phyloP scores from a whole-genome alignment of 92 coral and sea anemone species.

The Paramuricea clavata region DNA sequence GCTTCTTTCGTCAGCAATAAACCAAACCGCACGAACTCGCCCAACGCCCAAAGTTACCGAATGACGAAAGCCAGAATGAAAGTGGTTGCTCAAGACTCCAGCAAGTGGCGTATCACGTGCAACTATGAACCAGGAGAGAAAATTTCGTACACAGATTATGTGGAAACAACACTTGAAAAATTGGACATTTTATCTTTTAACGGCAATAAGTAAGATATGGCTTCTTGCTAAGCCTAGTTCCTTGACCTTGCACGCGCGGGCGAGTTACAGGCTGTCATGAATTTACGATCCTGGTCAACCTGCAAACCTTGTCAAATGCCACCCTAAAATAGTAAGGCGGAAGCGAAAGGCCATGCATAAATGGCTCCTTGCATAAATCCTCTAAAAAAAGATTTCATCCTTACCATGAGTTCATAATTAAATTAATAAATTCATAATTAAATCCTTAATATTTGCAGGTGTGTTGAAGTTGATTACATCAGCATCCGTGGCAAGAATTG shows the following conservation, averaged over 20 bases:
- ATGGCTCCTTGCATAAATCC: too few species aligned
- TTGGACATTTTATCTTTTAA: conserved; percentile 36
- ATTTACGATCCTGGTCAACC: too few species aligned
- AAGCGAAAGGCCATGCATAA: too few species aligned
- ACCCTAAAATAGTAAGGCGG: too few species aligned
- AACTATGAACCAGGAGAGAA: conserved; percentile 5
- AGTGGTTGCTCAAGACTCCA: conserved; percentile 31
- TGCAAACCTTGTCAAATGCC: too few species aligned
- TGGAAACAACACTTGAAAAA: conserved; percentile 9
- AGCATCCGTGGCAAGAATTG: conserved; percentile 6
- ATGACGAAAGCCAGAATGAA: conserved; percentile 33
- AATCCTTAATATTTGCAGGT: conserved; percentile 1
- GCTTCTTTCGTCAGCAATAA: background rate
- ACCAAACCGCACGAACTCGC: background rate
- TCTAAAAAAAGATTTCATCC: background rate
- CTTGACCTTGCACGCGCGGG: too few species aligned
- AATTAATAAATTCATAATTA: background rate
- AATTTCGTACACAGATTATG: conserved; percentile 41
- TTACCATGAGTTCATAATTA: background rate
- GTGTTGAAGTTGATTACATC: conserved; percentile 36
- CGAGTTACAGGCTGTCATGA: too few species aligned
- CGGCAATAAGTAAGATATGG: conserved; percentile 7
- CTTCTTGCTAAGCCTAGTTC: too few species aligned
- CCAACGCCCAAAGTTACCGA: conserved; percentile 15
- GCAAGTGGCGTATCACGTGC: conserved; percentile 53